Evolutionary conservation across 2,888 invertebrate genomes (phyloP), one percentile per base, ranked within the genome.

Genomic region (Alloscopus bannaensis): DNA sequence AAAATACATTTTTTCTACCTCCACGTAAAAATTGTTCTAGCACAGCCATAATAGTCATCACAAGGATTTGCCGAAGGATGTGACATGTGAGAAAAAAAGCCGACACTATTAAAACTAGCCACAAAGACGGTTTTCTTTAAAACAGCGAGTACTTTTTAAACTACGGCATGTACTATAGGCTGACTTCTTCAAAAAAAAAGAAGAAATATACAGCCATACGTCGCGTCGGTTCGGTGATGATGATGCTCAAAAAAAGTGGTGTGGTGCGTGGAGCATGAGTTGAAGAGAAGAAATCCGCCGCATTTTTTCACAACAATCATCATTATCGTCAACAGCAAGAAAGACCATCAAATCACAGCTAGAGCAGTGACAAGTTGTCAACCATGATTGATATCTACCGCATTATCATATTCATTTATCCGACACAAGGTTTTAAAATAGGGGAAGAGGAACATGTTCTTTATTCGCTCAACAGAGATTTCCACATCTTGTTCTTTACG

Each of bases 361-460:
- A 78, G 78, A 71, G 71, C 71, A 84, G 83, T 84, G 84, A 84
- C 84, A 84, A 84, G 80, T 81, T 82, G 84, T 84, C 84, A 84
- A 82, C 81, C 78, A 80, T 81, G 84, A 84, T 84, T 82, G 84
- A 84, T 84, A 81, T 82, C 83, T 83, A 73, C 80, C 84, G 80
- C 82, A 84, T 82, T 82, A 84, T 84, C 81, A 84, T 81, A 82
- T 76, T 82, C 81, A 82, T 83, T 77, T 77, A 69, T 77, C 73
- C 73, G 64, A 80, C 73, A 73, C 55, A 69, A 50, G 40, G 18
- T 47, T 4, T 47, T 6, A 13, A 45, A 18, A 71, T 45, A 60
- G 42, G 40, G 31, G 20, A 57, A 59, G 36, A 18, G 45, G 26
- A 45, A 45, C 24, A 26, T 40, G n/a, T 57, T 42, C 45, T 57